Conservation (phyloP, 2,113 vertebrate species). For the Callopanchax toddi region DNA sequence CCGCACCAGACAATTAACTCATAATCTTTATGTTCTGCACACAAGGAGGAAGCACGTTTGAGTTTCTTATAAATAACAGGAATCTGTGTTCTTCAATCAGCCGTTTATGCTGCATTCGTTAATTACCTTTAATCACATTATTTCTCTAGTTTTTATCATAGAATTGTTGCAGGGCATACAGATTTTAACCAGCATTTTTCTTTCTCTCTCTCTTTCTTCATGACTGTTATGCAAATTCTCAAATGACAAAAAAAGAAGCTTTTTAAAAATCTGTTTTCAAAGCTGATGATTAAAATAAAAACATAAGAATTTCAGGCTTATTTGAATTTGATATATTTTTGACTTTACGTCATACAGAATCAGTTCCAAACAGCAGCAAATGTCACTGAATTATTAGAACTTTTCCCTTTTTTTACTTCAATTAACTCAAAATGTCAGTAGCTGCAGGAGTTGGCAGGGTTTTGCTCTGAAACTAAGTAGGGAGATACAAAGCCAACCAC, state of each 20-base stretch:
- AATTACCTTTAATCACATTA: not conserved
- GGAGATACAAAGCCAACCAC: slow-evolving; percentile 16
- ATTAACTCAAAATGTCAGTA: not conserved
- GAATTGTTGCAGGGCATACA: not conserved
- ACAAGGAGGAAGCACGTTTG: not conserved
- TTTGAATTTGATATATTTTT: too few species aligned
- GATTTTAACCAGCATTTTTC: too few species aligned
- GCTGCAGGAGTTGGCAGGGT: not conserved
- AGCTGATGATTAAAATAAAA: too few species aligned
- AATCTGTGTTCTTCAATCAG: not conserved
- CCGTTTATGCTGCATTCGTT: not conserved
- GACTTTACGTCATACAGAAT: too few species aligned
- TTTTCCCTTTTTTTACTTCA: not conserved
- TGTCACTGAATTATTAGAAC: too few species aligned
- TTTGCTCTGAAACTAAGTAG: slow-evolving; percentile 1
- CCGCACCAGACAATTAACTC: not conserved
- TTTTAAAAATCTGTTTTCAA: too few species aligned
- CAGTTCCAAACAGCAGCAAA: not conserved
- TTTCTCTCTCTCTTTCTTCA: too few species aligned
- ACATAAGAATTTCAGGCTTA: too few species aligned
- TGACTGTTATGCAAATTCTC: too few species aligned
- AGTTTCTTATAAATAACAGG: not conserved
- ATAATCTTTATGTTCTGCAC: slow-evolving; percentile 3
- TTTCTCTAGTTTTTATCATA: not conserved
- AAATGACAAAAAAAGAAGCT: too few species aligned